Evolutionary conservation across 2,888 invertebrate genomes (phyloP).

Genomic region (Eulithis prunata): DNA sequence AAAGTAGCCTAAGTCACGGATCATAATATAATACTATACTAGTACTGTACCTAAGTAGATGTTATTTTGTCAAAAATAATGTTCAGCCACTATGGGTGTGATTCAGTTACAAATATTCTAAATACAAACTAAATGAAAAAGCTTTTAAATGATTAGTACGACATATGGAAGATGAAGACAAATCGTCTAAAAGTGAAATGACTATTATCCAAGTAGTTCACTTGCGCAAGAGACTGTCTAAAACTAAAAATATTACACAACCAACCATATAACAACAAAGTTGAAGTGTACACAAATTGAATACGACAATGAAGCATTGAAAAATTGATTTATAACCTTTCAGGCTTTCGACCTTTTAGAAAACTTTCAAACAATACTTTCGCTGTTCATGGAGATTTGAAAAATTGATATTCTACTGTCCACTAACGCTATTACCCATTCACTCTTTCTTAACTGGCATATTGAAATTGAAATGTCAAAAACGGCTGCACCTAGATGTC

Average conservation of each 20-base stretch:
- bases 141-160: not conserved
- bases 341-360: conserved; percentile 57
- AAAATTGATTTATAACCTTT: conserved; percentile 59
- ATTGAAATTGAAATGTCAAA: too few species aligned
- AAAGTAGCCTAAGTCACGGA: too few species aligned
- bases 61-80: too few species aligned
- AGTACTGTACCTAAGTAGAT: too few species aligned
- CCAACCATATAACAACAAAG: conserved; percentile 53
- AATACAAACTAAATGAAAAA: too few species aligned
- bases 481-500: too few species aligned
- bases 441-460: too few species aligned
- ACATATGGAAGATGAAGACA: conserved; percentile 39
- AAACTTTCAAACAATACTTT: conserved; percentile 57
- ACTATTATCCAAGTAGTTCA: conserved; percentile 47
- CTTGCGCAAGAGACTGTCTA: conserved; percentile 43
- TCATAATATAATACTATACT: too few species aligned
- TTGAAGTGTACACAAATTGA: conserved; percentile 54
- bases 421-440: not conserved
- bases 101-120: too few species aligned
- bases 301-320: conserved; percentile 54
- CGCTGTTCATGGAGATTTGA: conserved; percentile 59
- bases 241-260: conserved; percentile 42
- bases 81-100: too few species aligned
- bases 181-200: conserved; percentile 48
- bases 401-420: conserved; percentile 45